phyloP scores from a whole-genome alignment of 2,888 invertebrate genomes.

The Meganola albula region DNA sequence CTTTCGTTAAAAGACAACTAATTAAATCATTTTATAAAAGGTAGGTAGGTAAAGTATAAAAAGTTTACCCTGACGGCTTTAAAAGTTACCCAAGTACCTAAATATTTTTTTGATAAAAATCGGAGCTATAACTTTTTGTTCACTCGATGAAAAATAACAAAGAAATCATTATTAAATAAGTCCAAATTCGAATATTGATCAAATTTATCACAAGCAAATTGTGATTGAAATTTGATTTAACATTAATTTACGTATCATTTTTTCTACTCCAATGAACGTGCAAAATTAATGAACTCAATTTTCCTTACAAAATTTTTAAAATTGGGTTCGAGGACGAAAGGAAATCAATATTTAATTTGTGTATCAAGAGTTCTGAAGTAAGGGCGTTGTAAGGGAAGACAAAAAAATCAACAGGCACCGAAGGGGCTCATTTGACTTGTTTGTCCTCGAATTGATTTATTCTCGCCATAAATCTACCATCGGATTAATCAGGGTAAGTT shows the following conservation, averaged over 20 bases:
- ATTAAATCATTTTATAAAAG: too few species aligned
- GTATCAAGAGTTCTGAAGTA: constrained; percentile 33
- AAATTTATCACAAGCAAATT: constrained; percentile 2
- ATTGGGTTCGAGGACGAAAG: constrained; percentile 18
- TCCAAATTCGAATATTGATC: constrained; percentile 3
- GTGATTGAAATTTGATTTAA: constrained; percentile 10
- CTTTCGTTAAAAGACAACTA: too few species aligned
- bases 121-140: too few species aligned
- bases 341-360: constrained; percentile 39
- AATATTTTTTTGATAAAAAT: too few species aligned
- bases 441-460: constrained; percentile 65
- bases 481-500: constrained; percentile 68
- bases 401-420: constrained; percentile 40
- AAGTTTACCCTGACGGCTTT: too few species aligned
- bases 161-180: too few species aligned
- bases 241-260: constrained; percentile 18
- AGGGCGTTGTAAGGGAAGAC: constrained; percentile 38
- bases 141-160: constrained; percentile 6
- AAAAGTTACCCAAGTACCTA: too few species aligned
- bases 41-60: too few species aligned
- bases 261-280: constrained; percentile 13
- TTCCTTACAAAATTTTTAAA: constrained; percentile 23
- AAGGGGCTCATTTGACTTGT: constrained; percentile 42
- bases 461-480: constrained; percentile 62
- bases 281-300: constrained; percentile 26